A percentile compares a stretch with the other conserved stretches of the same genome.
Evolutionary conservation across 2,797 vertebrate species (phyloP).

Genomic region (Heteromormyrus szaboi): DNA sequence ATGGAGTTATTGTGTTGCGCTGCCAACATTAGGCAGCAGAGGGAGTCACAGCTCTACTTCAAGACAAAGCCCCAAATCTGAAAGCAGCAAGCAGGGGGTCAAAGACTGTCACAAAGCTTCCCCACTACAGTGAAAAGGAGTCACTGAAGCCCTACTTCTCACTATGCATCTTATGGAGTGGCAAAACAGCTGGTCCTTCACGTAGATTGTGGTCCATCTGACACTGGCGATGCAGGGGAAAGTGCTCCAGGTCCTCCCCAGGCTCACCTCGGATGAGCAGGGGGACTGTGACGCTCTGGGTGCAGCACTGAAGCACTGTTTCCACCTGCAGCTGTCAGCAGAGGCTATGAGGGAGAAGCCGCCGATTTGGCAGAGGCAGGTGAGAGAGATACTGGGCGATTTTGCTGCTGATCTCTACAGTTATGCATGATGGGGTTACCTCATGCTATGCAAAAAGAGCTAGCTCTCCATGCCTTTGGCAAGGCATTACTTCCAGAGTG

Average conservation of each 20-base stretch:
- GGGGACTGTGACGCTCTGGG: neutral
- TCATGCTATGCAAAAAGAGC: neutral
- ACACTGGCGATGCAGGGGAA: neutral
- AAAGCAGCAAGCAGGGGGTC: neutral
- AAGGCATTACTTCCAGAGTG: neutral
- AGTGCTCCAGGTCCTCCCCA: neutral
- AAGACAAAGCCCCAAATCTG: neutral
- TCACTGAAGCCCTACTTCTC: neutral
- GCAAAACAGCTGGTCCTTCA: neutral
- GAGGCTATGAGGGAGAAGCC: neutral
- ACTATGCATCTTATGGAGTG: neutral
- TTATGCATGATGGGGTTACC: neutral
- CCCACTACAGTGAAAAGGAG: neutral
- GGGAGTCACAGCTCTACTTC: neutral
- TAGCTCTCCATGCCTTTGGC: neutral
- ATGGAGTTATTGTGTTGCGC: neutral
- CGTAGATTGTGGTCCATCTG: neutral
- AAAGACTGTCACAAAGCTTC: neutral
- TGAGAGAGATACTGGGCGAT: neutral
- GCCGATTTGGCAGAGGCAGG: neutral
- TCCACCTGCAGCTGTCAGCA: neutral
- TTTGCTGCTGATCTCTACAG: neutral
- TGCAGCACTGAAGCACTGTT: no score
- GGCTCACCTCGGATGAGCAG: neutral
- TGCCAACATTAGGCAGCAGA: neutral